Percentiles rank a stretch among this genome's conserved stretches.
phyloP scores from a whole-genome alignment of 2,797 vertebrate species.

The Sus cebifrons region DNA sequence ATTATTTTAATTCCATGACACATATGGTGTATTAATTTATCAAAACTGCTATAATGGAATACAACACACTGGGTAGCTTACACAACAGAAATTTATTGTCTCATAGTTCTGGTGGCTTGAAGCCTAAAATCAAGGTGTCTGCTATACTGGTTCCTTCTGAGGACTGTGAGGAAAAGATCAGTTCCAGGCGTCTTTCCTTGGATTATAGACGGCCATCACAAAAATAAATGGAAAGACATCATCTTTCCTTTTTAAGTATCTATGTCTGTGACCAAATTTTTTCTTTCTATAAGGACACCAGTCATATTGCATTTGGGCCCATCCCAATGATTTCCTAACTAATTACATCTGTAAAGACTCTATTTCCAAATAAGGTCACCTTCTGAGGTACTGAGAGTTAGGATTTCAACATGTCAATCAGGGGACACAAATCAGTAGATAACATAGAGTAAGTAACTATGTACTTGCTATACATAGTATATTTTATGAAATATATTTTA shows the following conservation, averaged over 20 bases:
- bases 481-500: not conserved
- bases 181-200: not conserved
- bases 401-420: not conserved
- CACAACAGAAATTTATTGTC: not conserved
- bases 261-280: not conserved
- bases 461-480: not conserved
- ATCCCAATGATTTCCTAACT: too few species aligned
- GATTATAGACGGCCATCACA: not conserved
- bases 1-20: not conserved
- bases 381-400: not conserved
- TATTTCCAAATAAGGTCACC: not conserved
- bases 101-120: not conserved
- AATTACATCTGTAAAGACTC: not conserved
- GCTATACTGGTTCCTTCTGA: not conserved
- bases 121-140: not conserved
- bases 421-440: not conserved
- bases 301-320: not conserved
- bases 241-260: not conserved
- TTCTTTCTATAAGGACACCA: not conserved
- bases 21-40: not conserved
- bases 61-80: not conserved
- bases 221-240: too few species aligned
- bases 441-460: not conserved
- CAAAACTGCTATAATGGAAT: not conserved
- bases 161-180: not conserved